Evolutionary conservation across 1,140 invertebrate species (phyloP).

Genomic region (Babylonia areolata): DNA sequence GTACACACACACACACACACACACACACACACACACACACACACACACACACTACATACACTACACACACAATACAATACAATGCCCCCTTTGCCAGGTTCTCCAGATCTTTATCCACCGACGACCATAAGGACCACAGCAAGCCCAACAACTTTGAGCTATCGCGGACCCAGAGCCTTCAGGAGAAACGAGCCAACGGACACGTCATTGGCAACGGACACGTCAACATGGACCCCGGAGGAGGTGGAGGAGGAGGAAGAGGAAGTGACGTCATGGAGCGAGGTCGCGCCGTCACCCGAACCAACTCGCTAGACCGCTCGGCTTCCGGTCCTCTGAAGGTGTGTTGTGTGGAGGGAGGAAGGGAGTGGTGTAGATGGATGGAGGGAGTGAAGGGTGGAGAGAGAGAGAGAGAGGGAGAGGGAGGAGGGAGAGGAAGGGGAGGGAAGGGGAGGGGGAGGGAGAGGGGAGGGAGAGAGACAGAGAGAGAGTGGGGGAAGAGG

Average conservation of each 20-base stretch:
- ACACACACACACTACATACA: background rate
- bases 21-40: background rate
- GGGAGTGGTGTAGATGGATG: too few species aligned
- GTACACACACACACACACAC: background rate
- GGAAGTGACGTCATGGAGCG: background rate
- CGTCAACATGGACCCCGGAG: background rate
- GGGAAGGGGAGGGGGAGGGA: too few species aligned
- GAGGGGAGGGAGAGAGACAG: too few species aligned
- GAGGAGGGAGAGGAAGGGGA: background rate
- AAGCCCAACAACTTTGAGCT: slow-evolving; percentile 19
- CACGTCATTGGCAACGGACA: slow-evolving; percentile 21
- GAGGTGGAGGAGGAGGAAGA: background rate
- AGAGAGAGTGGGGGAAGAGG: background rate
- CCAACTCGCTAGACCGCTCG: background rate
- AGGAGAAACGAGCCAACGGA: slow-evolving; percentile 20
- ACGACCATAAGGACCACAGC: background rate
- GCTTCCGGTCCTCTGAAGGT: background rate
- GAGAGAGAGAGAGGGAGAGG: too few species aligned
- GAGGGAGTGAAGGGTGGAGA: background rate
- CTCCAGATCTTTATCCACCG: background rate
- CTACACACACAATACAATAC: background rate
- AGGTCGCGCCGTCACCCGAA: background rate
- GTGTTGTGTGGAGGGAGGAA: background rate
- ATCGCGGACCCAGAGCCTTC: slow-evolving; percentile 24
- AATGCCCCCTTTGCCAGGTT: background rate